phyloP scores from a whole-genome alignment of 1,140 invertebrate species.

The Drosophila parabipectinata region DNA sequence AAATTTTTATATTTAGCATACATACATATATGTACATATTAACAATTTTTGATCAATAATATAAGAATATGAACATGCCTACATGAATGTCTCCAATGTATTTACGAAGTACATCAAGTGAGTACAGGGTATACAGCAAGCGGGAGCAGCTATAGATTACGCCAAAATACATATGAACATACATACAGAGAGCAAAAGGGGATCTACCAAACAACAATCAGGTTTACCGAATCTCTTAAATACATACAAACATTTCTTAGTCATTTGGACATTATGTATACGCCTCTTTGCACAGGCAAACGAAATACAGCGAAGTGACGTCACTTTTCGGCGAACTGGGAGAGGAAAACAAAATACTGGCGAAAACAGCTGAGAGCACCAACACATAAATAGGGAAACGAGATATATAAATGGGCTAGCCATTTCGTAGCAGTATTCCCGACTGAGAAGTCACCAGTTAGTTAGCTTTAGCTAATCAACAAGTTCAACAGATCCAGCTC shows the following conservation, averaged over 20 bases:
- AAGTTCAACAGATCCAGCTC: conserved; percentile 9
- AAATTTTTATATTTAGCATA: too few relatives aligned
- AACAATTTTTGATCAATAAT: too few relatives aligned
- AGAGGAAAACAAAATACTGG: conserved; percentile 16
- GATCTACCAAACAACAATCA: conserved; percentile 16
- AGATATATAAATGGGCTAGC: conserved; percentile 32
- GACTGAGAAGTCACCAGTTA: conserved; percentile 28
- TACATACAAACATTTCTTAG: conserved; percentile 12
- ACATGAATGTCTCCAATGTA: too few relatives aligned
- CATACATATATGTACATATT: too few relatives aligned
- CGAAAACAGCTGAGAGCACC: conserved; percentile 40
- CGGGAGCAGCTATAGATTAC: background rate
- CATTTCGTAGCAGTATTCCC: conserved; percentile 48
- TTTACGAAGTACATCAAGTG: too few relatives aligned
- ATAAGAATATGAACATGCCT: too few relatives aligned
- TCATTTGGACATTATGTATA: conserved; percentile 21
- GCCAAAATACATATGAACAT: too few relatives aligned
- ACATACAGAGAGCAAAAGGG: conserved; percentile 14
- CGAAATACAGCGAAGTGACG: conserved; percentile 47
- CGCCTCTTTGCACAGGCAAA: conserved; percentile 15
- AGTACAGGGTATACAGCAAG: background rate
- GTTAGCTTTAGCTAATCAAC: conserved; percentile 47
- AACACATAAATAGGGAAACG: conserved; percentile 22
- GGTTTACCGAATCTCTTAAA: conserved; percentile 19
- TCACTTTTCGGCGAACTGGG: conserved; percentile 14